Conservation (phyloP, 2,888 invertebrate genomes). For the Drosophila prolongata region DNA sequence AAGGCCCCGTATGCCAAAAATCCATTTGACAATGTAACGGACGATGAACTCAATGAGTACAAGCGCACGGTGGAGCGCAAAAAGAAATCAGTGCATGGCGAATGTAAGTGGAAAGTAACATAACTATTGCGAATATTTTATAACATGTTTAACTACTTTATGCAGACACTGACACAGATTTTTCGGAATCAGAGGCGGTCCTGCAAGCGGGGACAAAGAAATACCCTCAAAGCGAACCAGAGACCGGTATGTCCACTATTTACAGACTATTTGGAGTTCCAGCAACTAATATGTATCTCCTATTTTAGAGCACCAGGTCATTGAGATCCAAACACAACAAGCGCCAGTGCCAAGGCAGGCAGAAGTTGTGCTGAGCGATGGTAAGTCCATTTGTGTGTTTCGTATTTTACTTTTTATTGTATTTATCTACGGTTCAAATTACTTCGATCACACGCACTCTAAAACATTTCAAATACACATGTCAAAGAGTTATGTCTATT, state of each 20-base stretch:
- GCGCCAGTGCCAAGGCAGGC: conserved; percentile 95
- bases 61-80: conserved; percentile 93
- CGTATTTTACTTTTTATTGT: conserved; percentile 23
- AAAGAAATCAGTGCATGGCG: conserved; percentile 91
- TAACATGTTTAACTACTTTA: conserved; percentile 32
- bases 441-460: conserved; percentile 16
- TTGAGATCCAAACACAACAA: conserved; percentile 96
- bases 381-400: conserved; percentile 86
- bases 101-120: conserved; percentile 86
- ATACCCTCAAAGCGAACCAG: conserved; percentile 84
- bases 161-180: conserved; percentile 91
- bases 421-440: conserved; percentile 4
- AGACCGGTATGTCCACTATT: conserved; percentile 86
- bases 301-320: conserved; percentile 91
- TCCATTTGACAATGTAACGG: conserved; percentile 98
- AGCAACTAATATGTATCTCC: neutral
- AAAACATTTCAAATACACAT: conserved; percentile 15
- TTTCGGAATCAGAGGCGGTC: conserved; percentile 93
- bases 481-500: conserved; percentile 48
- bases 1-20: conserved; percentile 99
- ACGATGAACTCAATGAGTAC: conserved; percentile 98
- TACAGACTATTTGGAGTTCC: neutral
- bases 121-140: neutral
- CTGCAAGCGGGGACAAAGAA: conserved; percentile 86
- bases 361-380: conserved; percentile 95